These are phyloP conservation scores for Marronus borbonicus DNA, from an alignment of 2,888 invertebrate genomes.

Conservation along the genomic window DNA sequence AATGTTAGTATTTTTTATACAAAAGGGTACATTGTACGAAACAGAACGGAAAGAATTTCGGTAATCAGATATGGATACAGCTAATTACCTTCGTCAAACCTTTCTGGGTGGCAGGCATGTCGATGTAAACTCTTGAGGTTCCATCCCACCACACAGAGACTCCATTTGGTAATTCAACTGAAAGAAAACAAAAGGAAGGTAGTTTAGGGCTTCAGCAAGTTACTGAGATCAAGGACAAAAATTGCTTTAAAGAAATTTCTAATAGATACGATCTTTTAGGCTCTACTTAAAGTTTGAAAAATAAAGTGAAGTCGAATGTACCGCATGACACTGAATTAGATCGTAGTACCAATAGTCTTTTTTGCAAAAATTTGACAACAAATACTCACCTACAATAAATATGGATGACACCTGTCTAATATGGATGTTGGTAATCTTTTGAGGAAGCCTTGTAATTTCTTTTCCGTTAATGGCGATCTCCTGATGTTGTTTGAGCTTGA, in stretches of 20 bases:
- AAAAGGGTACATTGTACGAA: too few species aligned
- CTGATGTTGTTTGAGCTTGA: conserved; percentile 85
- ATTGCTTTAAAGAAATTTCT: too few species aligned
- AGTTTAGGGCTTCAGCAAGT: conserved; percentile 55
- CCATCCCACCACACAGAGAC: conserved; percentile 91
- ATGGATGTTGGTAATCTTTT: conserved; percentile 75
- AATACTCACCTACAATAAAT: conserved; percentile 75
- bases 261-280: too few species aligned
- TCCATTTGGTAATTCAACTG: conserved; percentile 82
- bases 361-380: background rate
- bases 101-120: conserved; percentile 81
- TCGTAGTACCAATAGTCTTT: background rate
- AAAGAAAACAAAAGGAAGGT: conserved; percentile 49
- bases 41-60: too few species aligned
- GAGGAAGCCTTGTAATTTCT: conserved; percentile 79
- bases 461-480: conserved; percentile 80
- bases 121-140: conserved; percentile 85
- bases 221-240: too few species aligned
- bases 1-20: too few species aligned
- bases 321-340: background rate
- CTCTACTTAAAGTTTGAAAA: too few species aligned
- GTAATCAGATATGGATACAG: too few species aligned
- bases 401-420: conserved; percentile 86
- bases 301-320: background rate
- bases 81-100: conserved; percentile 76